Percentiles rank a stretch among this genome's conserved stretches.
Conservation (phyloP, 1,140 invertebrate genomes). For the Pseudoatta argentina region DNA sequence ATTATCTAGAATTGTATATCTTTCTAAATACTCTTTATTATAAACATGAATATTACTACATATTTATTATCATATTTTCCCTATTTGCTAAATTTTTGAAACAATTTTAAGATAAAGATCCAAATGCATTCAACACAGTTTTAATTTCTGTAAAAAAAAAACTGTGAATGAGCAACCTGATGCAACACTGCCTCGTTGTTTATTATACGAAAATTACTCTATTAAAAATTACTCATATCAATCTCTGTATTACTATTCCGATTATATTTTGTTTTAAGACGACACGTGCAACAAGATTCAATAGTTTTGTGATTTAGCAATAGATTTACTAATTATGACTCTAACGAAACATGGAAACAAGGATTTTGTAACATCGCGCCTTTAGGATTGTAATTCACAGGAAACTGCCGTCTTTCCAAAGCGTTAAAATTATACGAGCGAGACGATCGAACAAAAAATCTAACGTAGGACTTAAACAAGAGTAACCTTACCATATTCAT, state of each 20-base stretch:
- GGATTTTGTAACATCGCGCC: not conserved
- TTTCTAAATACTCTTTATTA: not conserved
- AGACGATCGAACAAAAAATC: conserved; percentile 46
- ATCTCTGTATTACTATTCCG: not conserved
- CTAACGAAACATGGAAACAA: conserved; percentile 2
- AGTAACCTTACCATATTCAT: conserved; percentile 72
- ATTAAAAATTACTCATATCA: conserved; percentile 46
- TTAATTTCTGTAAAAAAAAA: conserved; percentile 22
- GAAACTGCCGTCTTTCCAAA: conserved; percentile 5
- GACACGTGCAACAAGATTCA: not conserved
- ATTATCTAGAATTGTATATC: not conserved
- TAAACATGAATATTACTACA: not conserved
- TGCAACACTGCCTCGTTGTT: conserved; percentile 64
- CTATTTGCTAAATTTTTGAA: not conserved
- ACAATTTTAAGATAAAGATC: not conserved
- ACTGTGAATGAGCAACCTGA: not conserved
- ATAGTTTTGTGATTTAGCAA: conserved; percentile 8
- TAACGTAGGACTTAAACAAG: conserved; percentile 19
- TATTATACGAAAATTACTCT: conserved; percentile 54
- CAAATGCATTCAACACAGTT: not conserved
- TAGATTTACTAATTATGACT: conserved; percentile 34
- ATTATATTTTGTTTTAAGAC: conserved; percentile 39
- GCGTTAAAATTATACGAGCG: conserved; percentile 33
- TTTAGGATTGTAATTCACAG: conserved; percentile 14
- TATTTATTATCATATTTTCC: not conserved